These are phyloP conservation scores for Monochamus saltuarius DNA, from an alignment of 1,140 invertebrate species.

Conservation along the genomic window DNA sequence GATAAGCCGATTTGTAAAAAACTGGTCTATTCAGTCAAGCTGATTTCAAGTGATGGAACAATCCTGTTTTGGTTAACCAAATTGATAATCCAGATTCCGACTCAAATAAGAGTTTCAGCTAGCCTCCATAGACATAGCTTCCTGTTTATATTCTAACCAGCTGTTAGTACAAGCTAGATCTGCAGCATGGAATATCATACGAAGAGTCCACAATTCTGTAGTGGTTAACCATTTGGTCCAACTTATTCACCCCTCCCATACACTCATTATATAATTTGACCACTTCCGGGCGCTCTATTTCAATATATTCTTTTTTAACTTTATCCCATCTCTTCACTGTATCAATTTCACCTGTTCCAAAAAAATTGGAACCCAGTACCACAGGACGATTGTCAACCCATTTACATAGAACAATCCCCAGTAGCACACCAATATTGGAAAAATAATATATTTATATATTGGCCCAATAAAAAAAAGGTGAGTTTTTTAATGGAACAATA, in stretches of 20 bases:
- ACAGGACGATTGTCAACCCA: slow-evolving; percentile 51
- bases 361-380: slow-evolving; percentile 50
- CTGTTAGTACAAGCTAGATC: slow-evolving; percentile 12
- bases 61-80: no score
- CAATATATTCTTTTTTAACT: slow-evolving; percentile 46
- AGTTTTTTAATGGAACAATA: no score
- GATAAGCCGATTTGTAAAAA: no score
- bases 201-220: slow-evolving; percentile 19
- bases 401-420: slow-evolving; percentile 46
- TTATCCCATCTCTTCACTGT: slow-evolving; percentile 46
- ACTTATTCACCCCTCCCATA: slow-evolving; percentile 49
- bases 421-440: no score
- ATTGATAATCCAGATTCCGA: no score
- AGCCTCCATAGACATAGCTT: not conserved
- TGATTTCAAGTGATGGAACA: no score
- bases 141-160: slow-evolving; percentile 20
- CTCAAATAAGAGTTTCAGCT: not conserved
- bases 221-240: slow-evolving; percentile 29
- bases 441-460: no score
- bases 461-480: no score
- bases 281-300: slow-evolving; percentile 45
- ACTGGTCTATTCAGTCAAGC: no score
- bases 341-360: slow-evolving; percentile 49
- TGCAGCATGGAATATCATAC: slow-evolving; percentile 23
- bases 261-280: slow-evolving; percentile 46